Conservation (phyloP, 2,113 vertebrate genomes). For the Scomber japonicus region DNA sequence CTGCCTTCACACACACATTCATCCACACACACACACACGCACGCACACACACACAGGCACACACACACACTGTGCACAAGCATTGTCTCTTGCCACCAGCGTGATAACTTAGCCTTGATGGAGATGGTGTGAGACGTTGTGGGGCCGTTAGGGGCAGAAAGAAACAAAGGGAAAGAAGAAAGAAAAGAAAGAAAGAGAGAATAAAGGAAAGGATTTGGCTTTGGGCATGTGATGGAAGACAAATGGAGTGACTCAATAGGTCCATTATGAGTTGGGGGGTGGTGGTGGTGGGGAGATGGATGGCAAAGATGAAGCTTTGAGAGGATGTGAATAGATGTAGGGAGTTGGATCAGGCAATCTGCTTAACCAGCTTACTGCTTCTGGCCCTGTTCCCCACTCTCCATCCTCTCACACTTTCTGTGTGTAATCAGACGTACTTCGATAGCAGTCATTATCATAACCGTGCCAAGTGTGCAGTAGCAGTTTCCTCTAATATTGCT, state of each 20-base stretch:
- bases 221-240: conserved; percentile 74
- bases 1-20: conserved; percentile 37
- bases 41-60: conserved; percentile 36
- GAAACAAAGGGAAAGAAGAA: conserved; percentile 35
- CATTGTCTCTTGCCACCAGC: conserved; percentile 38
- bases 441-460: conserved; percentile 54
- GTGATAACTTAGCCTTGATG: conserved; percentile 64
- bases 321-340: conserved; percentile 72
- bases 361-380: conserved; percentile 70
- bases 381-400: conserved; percentile 56
- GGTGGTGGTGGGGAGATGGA: conserved; percentile 56
- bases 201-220: conserved; percentile 65
- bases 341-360: conserved; percentile 68
- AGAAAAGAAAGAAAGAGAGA: conserved; percentile 31
- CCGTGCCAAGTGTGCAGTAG: conserved; percentile 64
- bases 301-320: conserved; percentile 62
- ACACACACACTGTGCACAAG: conserved; percentile 1
- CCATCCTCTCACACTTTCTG: conserved; percentile 54
- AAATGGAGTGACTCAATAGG: conserved; percentile 76
- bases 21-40: conserved; percentile 23
- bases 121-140: conserved; percentile 64
- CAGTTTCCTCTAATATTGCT: conserved; percentile 43
- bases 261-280: conserved; percentile 68
- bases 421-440: conserved; percentile 59
- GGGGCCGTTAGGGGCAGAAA: conserved; percentile 38